phyloP scores from a whole-genome alignment of 2,888 invertebrate genomes.

The Latrodectus elegans region DNA sequence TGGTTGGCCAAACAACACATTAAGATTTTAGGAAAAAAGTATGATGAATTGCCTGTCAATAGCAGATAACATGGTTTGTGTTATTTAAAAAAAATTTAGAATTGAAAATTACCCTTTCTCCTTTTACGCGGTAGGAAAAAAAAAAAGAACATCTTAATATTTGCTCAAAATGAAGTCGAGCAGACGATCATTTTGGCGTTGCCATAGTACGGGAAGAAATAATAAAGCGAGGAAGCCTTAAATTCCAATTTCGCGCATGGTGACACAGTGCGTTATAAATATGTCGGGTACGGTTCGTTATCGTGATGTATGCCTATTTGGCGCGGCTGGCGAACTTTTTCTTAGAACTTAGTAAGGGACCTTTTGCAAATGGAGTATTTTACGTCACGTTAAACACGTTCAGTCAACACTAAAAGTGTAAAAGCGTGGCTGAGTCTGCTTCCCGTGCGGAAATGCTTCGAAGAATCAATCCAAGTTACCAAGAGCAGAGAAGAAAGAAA shows the following conservation, averaged over 20 bases:
- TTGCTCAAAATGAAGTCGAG: constrained; percentile 52
- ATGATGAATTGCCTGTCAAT: constrained; percentile 67
- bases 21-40: constrained; percentile 17
- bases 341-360: constrained; percentile 17
- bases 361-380: constrained; percentile 51
- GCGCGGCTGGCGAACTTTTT: constrained; percentile 48
- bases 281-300: constrained; percentile 60
- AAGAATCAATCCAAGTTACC: constrained; percentile 32
- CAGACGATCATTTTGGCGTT: constrained; percentile 22
- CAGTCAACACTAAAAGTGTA: constrained; percentile 14
- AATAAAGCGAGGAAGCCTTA: constrained; percentile 34
- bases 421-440: constrained; percentile 17
- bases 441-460: constrained; percentile 14
- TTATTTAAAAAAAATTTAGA: constrained; percentile 17
- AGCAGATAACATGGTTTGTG: constrained; percentile 30
- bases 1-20: constrained; percentile 42
- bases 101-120: background rate
- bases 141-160: constrained; percentile 50
- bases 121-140: background rate
- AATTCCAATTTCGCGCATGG: constrained; percentile 65
- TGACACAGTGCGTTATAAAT: constrained; percentile 62
- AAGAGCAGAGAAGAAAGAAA: constrained; percentile 1
- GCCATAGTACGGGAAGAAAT: constrained; percentile 3
- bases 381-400: constrained; percentile 46
- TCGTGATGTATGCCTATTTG: constrained; percentile 65